Evolutionary conservation across 1,140 invertebrate species (phyloP).

Genomic region (Lysiphlebus fabarum): DNA sequence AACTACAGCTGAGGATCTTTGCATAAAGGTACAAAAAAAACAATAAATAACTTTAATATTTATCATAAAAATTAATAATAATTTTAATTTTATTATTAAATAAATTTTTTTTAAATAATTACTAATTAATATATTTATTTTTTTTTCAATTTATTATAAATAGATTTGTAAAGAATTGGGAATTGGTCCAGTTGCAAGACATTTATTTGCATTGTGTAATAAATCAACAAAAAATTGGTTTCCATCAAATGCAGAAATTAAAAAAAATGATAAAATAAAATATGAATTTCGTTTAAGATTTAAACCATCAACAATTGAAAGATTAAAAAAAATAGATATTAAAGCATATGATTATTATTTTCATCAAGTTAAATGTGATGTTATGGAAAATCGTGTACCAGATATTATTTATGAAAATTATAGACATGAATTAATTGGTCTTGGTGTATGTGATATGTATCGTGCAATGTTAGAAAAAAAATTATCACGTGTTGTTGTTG

Average conservation of each 20-base stretch:
- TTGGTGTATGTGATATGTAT: slow-evolving; percentile 83
- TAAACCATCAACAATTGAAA: slow-evolving; percentile 64
- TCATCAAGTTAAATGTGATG: slow-evolving; percentile 76
- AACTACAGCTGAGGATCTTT: slow-evolving; percentile 66
- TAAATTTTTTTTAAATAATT: slow-evolving; percentile 13
- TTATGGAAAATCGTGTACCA: slow-evolving; percentile 72
- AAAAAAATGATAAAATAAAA: slow-evolving; percentile 53
- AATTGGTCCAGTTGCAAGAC: slow-evolving; percentile 71
- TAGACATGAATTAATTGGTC: slow-evolving; percentile 71
- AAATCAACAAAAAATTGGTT: slow-evolving; percentile 63
- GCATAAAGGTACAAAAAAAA: slow-evolving; percentile 51
- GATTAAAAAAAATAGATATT: slow-evolving; percentile 66
- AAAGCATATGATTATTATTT: slow-evolving; percentile 82
- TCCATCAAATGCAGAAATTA: slow-evolving; percentile 57
- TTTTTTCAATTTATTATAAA: slow-evolving; percentile 21
- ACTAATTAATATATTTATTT: slow-evolving; percentile 8
- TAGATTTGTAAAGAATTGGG: slow-evolving; percentile 65
- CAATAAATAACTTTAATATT: slow-evolving; percentile 7
- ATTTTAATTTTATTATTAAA: slow-evolving; percentile 7
- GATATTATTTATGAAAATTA: slow-evolving; percentile 74
- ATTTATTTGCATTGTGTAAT: slow-evolving; percentile 71
- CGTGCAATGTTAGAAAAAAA: slow-evolving; percentile 68
- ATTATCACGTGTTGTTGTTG: slow-evolving; percentile 61
- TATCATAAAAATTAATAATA: too few species aligned
- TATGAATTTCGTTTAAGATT: slow-evolving; percentile 77